These are phyloP conservation scores for Drosophila hydei DNA, from an alignment of 1,140 invertebrate species.

Conservation along the genomic window DNA sequence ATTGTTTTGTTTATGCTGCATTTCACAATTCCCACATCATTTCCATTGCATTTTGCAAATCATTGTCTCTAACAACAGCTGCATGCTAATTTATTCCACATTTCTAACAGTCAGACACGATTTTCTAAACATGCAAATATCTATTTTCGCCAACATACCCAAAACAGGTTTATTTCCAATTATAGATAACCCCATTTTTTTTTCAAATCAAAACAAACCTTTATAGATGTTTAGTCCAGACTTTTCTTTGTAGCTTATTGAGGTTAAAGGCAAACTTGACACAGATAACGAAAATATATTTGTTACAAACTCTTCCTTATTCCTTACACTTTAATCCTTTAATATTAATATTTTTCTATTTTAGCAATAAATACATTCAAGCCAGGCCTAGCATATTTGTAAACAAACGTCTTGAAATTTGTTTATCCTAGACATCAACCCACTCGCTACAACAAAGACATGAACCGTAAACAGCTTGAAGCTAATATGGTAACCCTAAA, in stretches of 20 bases:
- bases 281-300: no score
- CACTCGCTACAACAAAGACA: conserved; percentile 14
- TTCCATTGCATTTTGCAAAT: conserved; percentile 28
- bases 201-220: background rate
- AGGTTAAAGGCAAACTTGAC: no score
- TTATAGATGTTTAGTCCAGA: background rate
- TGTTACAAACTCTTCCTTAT: no score
- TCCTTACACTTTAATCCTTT: no score
- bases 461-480: conserved; percentile 1
- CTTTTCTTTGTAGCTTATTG: no score
- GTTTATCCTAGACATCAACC: conserved; percentile 14
- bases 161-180: background rate
- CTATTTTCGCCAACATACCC: background rate
- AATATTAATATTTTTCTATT: no score
- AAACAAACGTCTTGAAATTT: no score
- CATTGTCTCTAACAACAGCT: conserved; percentile 10
- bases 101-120: conserved; percentile 2
- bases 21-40: conserved; percentile 60
- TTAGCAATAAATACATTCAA: no score
- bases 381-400: no score
- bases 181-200: background rate
- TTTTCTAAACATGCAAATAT: conserved; percentile 7
- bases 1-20: conserved; percentile 43
- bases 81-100: conserved; percentile 35
- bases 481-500: conserved; percentile 22